Percentiles rank a stretch among this genome's conserved stretches.
phyloP scores from a whole-genome alignment of 2,113 vertebrate species.

The Cryptoleucopteryx plumbea region DNA sequence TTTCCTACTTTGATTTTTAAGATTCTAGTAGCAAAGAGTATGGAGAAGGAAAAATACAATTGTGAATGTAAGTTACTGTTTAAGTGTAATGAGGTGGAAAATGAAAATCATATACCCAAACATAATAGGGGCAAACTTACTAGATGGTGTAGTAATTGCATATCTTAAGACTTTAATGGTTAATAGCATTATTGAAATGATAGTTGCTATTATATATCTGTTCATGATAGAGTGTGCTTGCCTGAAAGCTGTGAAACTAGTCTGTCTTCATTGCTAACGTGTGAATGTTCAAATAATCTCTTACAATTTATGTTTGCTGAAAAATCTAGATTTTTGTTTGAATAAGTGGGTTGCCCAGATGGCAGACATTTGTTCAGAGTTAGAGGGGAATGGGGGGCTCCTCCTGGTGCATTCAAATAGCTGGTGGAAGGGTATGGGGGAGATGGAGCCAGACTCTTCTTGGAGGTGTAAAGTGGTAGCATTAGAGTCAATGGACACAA shows the following conservation, averaged over 20 bases:
- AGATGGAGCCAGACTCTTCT: not conserved
- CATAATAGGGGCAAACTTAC: not conserved
- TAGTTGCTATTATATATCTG: not conserved
- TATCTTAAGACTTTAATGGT: not conserved
- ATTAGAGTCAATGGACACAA: not conserved
- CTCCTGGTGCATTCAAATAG: not conserved
- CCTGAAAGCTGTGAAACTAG: not conserved
- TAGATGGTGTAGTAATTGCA: not conserved
- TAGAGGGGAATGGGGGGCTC: not conserved
- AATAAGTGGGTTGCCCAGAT: not conserved
- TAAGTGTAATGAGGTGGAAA: not conserved
- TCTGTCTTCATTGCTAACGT: not conserved
- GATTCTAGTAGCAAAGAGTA: not conserved
- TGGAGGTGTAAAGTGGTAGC: not conserved
- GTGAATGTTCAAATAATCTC: not conserved
- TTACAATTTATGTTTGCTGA: not conserved
- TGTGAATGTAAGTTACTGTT: not conserved
- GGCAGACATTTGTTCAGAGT: not conserved
- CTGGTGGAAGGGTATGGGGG: not conserved
- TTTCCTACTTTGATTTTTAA: not conserved
- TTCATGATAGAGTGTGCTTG: not conserved
- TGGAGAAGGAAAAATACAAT: not conserved
- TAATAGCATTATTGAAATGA: not conserved
- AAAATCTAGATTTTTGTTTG: not conserved
- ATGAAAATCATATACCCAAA: not conserved